Evolutionary conservation across 2,113 vertebrate genomes (phyloP).

Genomic region (Kryptolebias marmoratus): DNA sequence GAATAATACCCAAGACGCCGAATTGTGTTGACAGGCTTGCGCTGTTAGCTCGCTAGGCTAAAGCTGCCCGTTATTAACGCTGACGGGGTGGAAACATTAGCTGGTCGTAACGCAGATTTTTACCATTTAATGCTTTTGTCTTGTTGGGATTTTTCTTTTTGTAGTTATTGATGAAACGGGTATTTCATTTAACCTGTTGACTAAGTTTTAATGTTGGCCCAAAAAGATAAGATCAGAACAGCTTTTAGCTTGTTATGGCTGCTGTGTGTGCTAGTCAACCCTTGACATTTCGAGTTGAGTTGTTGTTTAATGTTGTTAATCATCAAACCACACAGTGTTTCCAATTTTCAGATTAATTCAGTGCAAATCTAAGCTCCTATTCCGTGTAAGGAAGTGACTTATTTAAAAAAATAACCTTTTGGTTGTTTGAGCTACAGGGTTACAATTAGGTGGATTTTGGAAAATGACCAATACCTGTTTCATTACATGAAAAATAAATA

Average conservation of each 20-base stretch:
- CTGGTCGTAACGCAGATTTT: constrained; percentile 3
- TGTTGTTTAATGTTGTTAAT: constrained; percentile 27
- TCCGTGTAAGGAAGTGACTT: not conserved
- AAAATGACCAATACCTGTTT: too few species aligned
- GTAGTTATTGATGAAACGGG: not conserved
- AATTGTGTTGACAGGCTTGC: constrained; percentile 12
- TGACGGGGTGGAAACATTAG: constrained; percentile 21
- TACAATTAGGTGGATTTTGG: too few species aligned
- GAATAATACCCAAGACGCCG: constrained; percentile 21
- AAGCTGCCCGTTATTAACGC: not conserved
- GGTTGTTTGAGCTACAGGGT: not conserved
- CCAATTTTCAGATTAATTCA: not conserved
- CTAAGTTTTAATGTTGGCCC: not conserved
- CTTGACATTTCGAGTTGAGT: constrained; percentile 9
- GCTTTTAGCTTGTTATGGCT: not conserved
- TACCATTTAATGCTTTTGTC: not conserved
- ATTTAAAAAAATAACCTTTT: not conserved
- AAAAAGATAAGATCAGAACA: not conserved
- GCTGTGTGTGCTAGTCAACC: constrained; percentile 5
- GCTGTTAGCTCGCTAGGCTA: constrained; percentile 22
- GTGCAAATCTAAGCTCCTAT: not conserved
- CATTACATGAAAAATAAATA: too few species aligned
- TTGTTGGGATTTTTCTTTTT: not conserved
- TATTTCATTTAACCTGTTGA: not conserved
- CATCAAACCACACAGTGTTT: constrained; percentile 15